These are phyloP conservation scores for Lasiommata megera DNA, from an alignment of 2,888 invertebrate species.

Conservation along the genomic window DNA sequence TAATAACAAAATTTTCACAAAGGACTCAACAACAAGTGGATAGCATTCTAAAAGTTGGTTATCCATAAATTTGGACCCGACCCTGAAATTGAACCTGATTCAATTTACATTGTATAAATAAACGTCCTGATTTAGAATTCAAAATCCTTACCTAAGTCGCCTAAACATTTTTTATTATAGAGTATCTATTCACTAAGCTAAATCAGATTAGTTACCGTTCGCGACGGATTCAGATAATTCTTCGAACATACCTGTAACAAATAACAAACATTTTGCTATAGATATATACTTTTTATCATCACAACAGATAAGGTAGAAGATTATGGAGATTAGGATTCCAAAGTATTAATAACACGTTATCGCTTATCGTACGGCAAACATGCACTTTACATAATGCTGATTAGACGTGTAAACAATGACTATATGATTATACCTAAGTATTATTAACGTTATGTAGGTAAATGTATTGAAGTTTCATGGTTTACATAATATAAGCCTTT, in stretches of 20 bases:
- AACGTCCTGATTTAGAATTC: too few relatives aligned
- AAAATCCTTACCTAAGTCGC: too few relatives aligned
- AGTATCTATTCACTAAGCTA: too few relatives aligned
- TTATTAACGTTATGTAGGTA: neutral
- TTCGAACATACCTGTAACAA: conserved; percentile 24
- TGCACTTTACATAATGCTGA: conserved; percentile 22
- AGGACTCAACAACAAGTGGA: too few relatives aligned
- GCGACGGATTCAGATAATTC: neutral
- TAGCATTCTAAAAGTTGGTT: too few relatives aligned
- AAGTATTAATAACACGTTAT: conserved; percentile 15
- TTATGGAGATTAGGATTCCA: conserved; percentile 13
- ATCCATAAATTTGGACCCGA: too few relatives aligned
- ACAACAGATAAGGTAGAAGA: conserved; percentile 9
- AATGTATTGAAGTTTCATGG: neutral
- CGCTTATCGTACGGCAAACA: conserved; percentile 16
- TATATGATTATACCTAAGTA: neutral
- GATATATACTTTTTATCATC: conserved; percentile 6
- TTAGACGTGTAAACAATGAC: conserved; percentile 18
- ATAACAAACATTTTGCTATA: conserved; percentile 4
- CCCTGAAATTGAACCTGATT: too few relatives aligned
- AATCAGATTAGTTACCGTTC: neutral
- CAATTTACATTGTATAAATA: too few relatives aligned
- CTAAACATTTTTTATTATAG: too few relatives aligned
- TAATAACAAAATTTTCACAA: too few relatives aligned
- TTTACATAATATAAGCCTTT: too few relatives aligned